Base-by-base conservation (phyloP, 2,888 invertebrate genomes). In the Nipponacmea schrenckii region DNA sequence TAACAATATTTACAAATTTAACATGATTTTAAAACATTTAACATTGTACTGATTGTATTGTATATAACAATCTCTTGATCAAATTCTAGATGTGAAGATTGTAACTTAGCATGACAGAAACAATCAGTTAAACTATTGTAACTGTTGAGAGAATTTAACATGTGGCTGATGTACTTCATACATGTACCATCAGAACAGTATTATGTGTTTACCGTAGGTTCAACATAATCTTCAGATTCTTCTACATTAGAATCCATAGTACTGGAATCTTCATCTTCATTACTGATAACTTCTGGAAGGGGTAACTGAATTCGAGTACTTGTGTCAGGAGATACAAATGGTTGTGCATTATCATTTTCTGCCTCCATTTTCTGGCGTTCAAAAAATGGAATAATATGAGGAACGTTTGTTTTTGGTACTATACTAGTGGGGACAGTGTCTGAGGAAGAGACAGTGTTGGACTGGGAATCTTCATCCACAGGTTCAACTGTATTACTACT, bases 151-250 rank as follows among this genome's bases (percentile, higher is more conserved):
- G n/a, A n/a, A n/a, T n/a, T n/a, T n/a, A n/a, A n/a, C n/a, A n/a
- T n/a, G n/a, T n/a, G n/a, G n/a, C n/a, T n/a, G n/a, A n/a, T n/a
- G n/a, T n/a, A n/a, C n/a, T n/a, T n/a, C n/a, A n/a, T n/a, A n/a
- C n/a, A n/a, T n/a, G n/a, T n/a, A n/a, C n/a, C n/a, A n/a, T n/a
- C n/a, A n/a, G n/a, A n/a, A n/a, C n/a, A n/a, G n/a, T n/a, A n/a
- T n/a, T n/a, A n/a, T n/a, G n/a, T 4, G 12, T 17, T 24, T 64
- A 73, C 73, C 70, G 70, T 73, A 46, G 70, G 70, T 46, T 73
- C 73, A 24, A 73, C 74, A 39, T 78, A 74, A 15, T 79, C 79
- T 3, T 78, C 78, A 17, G 74, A 67, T 17, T 74, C 75, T 4
- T 78, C 74, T 15, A 74, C 79, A 27, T 66, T 77, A 72, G 24